Conservation (phyloP, 2,113 vertebrate genomes). For the zebrafish (Danio rerio) region GRCz12tu NC_133190.1:29549001-29549500, state of each 20-base stretch:
- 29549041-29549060: conserved; percentile 79
- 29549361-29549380: too few species aligned
- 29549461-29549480: too few species aligned
- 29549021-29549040: background rate
- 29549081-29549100: conserved; percentile 94
- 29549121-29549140: conserved; percentile 91
- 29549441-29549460: too few species aligned
- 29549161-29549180: conserved; percentile 95
- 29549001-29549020: background rate
- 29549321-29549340: too few species aligned
- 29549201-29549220: conserved; percentile 74
- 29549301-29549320: too few species aligned
- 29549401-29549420: too few species aligned
- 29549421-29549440: too few species aligned
- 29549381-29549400: too few species aligned
- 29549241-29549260: background rate
- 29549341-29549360: too few species aligned
- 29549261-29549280: too few species aligned
- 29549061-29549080: conserved; percentile 96
- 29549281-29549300: too few species aligned
- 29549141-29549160: conserved; percentile 94
- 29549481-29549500: too few species aligned
- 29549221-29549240: background rate
- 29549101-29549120: conserved; percentile 90
- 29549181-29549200: conserved; percentile 97